phyloP scores from a whole-genome alignment of 2,113 vertebrate genomes.

The Equus przewalskii region DNA sequence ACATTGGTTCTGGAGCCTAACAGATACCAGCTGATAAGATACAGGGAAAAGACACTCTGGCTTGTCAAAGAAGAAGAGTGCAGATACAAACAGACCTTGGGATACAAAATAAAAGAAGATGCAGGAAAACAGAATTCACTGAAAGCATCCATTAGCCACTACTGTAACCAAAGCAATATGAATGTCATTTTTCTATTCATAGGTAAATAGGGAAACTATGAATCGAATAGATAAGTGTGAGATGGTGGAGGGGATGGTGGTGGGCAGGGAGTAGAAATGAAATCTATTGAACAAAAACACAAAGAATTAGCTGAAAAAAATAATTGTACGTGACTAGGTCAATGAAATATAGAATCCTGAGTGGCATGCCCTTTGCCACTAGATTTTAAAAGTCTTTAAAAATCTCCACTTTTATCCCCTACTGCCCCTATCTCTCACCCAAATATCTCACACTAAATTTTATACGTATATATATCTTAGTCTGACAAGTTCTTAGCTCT shows the following conservation, averaged over 20 bases:
- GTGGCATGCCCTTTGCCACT: neutral
- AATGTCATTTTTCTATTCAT: slow-evolving; percentile 16
- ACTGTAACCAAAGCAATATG: neutral
- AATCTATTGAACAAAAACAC: neutral
- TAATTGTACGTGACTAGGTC: neutral
- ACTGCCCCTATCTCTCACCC: neutral
- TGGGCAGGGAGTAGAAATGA: neutral
- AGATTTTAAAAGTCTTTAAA: neutral
- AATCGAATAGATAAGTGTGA: neutral
- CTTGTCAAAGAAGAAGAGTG: neutral
- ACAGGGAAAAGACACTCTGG: neutral
- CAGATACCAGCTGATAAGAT: neutral
- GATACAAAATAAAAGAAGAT: neutral
- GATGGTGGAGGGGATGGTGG: neutral
- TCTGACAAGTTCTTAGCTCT: neutral
- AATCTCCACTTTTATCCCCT: neutral
- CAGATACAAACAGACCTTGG: neutral
- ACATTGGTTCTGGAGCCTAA: neutral
- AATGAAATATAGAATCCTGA: neutral
- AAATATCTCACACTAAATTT: neutral
- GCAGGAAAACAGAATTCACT: neutral
- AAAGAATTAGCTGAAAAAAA: slow-evolving; percentile 16
- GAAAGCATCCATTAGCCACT: neutral
- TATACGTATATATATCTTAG: neutral
- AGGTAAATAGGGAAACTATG: neutral